A percentile compares a stretch with the other conserved stretches of the same genome.
Conservation (phyloP, 2,113 vertebrate species). For the Platysternon megacephalum region DNA sequence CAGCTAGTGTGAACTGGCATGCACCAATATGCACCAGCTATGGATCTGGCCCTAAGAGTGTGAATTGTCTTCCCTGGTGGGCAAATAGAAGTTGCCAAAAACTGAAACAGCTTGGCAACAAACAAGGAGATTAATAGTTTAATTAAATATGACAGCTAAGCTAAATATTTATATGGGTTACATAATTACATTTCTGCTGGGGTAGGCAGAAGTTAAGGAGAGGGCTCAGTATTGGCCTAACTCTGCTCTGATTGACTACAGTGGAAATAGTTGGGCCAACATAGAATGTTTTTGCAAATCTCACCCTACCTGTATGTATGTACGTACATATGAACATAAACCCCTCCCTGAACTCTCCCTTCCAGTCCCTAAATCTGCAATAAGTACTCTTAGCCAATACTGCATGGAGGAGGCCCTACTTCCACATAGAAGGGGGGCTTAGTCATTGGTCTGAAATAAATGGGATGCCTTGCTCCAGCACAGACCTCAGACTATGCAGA, state of each 20-base stretch:
- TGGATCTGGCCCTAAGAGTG: constrained; percentile 57
- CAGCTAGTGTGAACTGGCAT: not conserved
- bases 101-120: constrained; percentile 35
- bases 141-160: constrained; percentile 38
- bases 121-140: constrained; percentile 21
- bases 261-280: not conserved
- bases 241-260: not conserved
- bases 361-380: not conserved
- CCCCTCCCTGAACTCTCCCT: not conserved
- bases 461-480: not conserved
- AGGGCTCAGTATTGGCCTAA: not conserved
- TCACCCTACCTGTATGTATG: not conserved
- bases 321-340: not conserved
- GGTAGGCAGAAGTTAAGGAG: not conserved
- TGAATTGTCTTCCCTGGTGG: constrained; percentile 53
- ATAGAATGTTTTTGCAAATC: not conserved
- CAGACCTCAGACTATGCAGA: not conserved
- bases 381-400: not conserved
- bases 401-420: not conserved
- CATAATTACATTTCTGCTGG: constrained; percentile 23
- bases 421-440: not conserved
- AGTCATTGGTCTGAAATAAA: not conserved
- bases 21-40: constrained; percentile 25
- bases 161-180: not conserved
- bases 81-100: constrained; percentile 58